These are phyloP conservation scores for Psettodes erumei DNA, from an alignment of 2,113 vertebrate genomes.

Conservation along the genomic window DNA sequence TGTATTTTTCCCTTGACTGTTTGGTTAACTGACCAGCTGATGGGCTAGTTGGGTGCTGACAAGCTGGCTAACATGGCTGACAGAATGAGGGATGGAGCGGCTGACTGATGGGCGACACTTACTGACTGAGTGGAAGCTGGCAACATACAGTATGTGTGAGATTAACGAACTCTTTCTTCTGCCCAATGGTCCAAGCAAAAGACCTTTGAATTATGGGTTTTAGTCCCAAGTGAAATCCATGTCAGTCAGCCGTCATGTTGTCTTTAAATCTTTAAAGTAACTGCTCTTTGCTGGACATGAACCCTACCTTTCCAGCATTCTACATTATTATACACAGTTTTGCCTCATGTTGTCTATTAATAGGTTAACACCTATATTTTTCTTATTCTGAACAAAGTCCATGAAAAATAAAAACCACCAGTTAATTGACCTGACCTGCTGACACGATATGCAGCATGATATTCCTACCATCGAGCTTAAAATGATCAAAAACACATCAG, in stretches of 20 bases:
- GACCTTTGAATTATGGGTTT: conserved; percentile 23
- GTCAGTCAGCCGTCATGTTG: conserved; percentile 32
- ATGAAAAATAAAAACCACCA: neutral
- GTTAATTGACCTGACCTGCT: too few relatives aligned
- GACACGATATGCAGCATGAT: too few relatives aligned
- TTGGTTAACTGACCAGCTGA: conserved; percentile 65
- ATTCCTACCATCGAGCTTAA: too few relatives aligned
- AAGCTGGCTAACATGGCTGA: conserved; percentile 58
- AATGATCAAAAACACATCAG: neutral
- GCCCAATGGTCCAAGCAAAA: conserved; percentile 53
- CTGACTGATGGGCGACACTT: conserved; percentile 63
- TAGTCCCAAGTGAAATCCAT: conserved; percentile 14
- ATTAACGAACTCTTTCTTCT: conserved; percentile 67
- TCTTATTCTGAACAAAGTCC: neutral
- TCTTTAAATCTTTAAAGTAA: conserved; percentile 3
- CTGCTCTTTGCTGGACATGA: conserved; percentile 17
- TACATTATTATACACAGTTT: neutral
- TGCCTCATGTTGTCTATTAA: neutral
- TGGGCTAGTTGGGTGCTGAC: conserved; percentile 66
- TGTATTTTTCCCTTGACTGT: conserved; percentile 24
- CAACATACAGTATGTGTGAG: conserved; percentile 29
- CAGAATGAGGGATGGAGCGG: conserved; percentile 70
- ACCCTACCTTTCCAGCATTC: neutral
- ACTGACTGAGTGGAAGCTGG: conserved; percentile 69
- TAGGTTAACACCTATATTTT: neutral